Evolutionary conservation across 2,888 invertebrate genomes (phyloP).

Genomic region (Heteromyza rotundicornis): DNA sequence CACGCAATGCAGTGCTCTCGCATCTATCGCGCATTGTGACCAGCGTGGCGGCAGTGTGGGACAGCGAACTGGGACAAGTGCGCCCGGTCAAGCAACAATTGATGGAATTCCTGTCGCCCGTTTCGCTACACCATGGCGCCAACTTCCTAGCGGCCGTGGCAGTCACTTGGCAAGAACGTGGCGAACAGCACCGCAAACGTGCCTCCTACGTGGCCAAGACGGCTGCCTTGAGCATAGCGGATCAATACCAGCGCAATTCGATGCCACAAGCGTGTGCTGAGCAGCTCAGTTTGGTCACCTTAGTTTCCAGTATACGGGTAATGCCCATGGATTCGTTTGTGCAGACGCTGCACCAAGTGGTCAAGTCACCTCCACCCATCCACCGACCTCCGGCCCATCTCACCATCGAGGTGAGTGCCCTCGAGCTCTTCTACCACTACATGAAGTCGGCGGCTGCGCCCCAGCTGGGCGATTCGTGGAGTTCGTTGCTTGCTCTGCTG

Average conservation of each 20-base stretch:
- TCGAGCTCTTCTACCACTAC: conserved; percentile 82
- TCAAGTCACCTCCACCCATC: conserved; percentile 75
- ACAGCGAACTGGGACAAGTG: conserved; percentile 69
- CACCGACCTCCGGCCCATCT: conserved; percentile 67
- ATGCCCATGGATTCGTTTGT: conserved; percentile 85
- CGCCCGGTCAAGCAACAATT: conserved; percentile 75
- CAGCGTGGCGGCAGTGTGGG: conserved; percentile 81
- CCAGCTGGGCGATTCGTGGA: conserved; percentile 80
- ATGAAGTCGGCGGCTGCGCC: conserved; percentile 72
- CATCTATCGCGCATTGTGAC: conserved; percentile 82
- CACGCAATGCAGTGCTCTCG: conserved; percentile 76
- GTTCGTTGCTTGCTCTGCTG: conserved; percentile 75
- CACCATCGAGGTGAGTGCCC: conserved; percentile 78
- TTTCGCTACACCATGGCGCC: conserved; percentile 81
- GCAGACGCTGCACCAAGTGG: conserved; percentile 80
- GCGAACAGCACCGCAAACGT: conserved; percentile 63
- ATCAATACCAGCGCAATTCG: conserved; percentile 58
- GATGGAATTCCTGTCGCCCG: conserved; percentile 82
- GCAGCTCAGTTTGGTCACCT: conserved; percentile 78
- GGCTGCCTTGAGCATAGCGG: conserved; percentile 42
- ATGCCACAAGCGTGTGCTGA: conserved; percentile 68
- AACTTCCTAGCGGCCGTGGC: conserved; percentile 83
- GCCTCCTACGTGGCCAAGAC: conserved; percentile 52
- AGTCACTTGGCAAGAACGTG: conserved; percentile 82
- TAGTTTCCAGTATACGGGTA: conserved; percentile 80